These are phyloP conservation scores for Luperina nickerlii DNA, from an alignment of 2,888 invertebrate species.

Conservation along the genomic window DNA sequence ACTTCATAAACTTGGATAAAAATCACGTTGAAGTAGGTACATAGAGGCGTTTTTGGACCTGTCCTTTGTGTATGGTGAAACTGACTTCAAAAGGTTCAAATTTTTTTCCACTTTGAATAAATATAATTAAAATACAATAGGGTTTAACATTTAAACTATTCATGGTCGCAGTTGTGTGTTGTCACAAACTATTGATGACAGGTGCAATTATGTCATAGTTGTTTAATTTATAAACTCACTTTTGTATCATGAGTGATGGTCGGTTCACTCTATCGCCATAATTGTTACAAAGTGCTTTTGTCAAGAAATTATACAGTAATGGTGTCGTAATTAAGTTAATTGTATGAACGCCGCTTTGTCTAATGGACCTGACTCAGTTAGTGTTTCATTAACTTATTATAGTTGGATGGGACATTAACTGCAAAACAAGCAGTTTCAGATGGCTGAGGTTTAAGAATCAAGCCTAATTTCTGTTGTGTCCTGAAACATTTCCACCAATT, in stretches of 20 bases:
- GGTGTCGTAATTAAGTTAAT: slow-evolving; percentile 70
- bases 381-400: slow-evolving; percentile 47
- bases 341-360: slow-evolving; percentile 65
- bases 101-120: not conserved
- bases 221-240: slow-evolving; percentile 27
- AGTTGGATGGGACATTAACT: slow-evolving; percentile 13
- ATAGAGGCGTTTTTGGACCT: not conserved
- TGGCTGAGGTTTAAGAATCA: slow-evolving; percentile 19
- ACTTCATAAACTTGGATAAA: not conserved
- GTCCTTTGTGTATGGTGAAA: not conserved
- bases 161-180: not conserved
- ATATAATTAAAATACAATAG: not conserved
- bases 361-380: slow-evolving; percentile 66
- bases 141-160: too few relatives aligned
- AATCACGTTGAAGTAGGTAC: not conserved
- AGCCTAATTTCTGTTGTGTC: not conserved
- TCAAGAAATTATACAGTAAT: slow-evolving; percentile 71
- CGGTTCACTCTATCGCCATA: slow-evolving; percentile 39
- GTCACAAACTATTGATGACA: slow-evolving; percentile 34
- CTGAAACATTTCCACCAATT: not conserved
- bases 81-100: not conserved
- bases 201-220: slow-evolving; percentile 23
- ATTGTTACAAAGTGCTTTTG: slow-evolving; percentile 61
- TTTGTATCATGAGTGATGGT: slow-evolving; percentile 18
- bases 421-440: slow-evolving; percentile 2